Evolutionary conservation across 2,888 invertebrate genomes (phyloP).

Genomic region (Aethes cnicana): DNA sequence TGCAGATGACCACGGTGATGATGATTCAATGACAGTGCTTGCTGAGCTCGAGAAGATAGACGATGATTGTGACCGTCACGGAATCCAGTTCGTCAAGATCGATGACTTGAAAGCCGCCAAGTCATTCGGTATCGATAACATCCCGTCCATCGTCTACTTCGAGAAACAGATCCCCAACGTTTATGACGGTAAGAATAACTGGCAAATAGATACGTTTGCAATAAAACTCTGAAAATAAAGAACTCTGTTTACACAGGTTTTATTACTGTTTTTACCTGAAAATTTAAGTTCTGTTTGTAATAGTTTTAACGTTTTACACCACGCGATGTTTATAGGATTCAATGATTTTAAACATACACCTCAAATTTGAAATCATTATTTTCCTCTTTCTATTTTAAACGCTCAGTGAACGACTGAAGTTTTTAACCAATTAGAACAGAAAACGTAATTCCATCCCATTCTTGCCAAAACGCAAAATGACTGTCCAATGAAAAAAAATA

Average conservation of each 20-base stretch:
- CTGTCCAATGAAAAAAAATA: no score
- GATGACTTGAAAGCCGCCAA: slow-evolving; percentile 92
- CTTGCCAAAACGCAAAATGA: no score
- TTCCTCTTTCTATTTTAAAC: no score
- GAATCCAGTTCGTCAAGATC: slow-evolving; percentile 96
- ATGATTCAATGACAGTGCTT: slow-evolving; percentile 92
- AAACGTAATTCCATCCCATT: no score
- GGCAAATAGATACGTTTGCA: slow-evolving; percentile 22
- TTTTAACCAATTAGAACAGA: no score
- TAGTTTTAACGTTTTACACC: neutral
- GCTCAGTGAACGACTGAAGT: no score
- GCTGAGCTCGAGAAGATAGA: slow-evolving; percentile 95
- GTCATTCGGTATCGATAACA: slow-evolving; percentile 92
- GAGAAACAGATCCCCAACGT: slow-evolving; percentile 96
- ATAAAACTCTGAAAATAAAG: slow-evolving; percentile 26
- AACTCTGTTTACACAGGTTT: slow-evolving; percentile 23
- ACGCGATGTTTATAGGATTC: slow-evolving; percentile 12
- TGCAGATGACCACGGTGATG: slow-evolving; percentile 94
- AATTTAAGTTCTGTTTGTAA: slow-evolving; percentile 10
- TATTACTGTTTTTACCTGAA: slow-evolving; percentile 26
- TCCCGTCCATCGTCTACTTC: slow-evolving; percentile 95
- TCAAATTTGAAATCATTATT: slow-evolving; percentile 5
- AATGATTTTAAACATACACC: slow-evolving; percentile 12
- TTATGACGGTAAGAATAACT: slow-evolving; percentile 87
- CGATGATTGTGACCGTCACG: slow-evolving; percentile 95